Conservation (phyloP, 2,113 vertebrate genomes). For the Gnathonemus echidnorhynchus region DNA sequence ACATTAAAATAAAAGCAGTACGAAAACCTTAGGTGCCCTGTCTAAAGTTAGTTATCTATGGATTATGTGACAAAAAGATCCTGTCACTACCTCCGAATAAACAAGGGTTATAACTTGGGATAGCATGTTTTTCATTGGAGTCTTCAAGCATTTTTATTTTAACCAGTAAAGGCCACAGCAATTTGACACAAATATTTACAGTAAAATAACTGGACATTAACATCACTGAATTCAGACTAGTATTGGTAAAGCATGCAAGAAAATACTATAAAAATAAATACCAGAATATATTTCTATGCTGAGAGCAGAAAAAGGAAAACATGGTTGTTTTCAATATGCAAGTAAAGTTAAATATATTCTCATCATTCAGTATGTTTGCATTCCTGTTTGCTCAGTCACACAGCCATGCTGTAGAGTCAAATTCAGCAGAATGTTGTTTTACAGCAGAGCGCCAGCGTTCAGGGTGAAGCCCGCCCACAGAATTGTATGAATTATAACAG, state of each 20-base stretch:
- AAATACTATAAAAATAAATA: not conserved
- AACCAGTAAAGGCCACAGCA: not conserved
- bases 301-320: not conserved
- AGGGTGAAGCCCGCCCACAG: not conserved
- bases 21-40: not conserved
- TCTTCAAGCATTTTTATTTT: not conserved
- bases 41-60: not conserved
- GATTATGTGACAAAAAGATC: not conserved
- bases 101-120: not conserved
- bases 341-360: not conserved
- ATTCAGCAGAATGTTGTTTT: not conserved
- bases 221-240: not conserved
- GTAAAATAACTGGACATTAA: not conserved
- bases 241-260: not conserved
- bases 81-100: not conserved
- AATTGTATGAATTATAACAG: not conserved
- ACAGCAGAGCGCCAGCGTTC: not conserved
- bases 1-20: slow-evolving; percentile 1
- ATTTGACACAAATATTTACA: not conserved
- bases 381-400: not conserved
- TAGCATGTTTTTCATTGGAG: not conserved
- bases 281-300: not conserved
- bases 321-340: not conserved
- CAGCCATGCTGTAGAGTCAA: not conserved
- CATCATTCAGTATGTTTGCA: not conserved